Base-by-base conservation (phyloP, 1,140 invertebrate genomes). In the Micrasema minimum region DNA sequence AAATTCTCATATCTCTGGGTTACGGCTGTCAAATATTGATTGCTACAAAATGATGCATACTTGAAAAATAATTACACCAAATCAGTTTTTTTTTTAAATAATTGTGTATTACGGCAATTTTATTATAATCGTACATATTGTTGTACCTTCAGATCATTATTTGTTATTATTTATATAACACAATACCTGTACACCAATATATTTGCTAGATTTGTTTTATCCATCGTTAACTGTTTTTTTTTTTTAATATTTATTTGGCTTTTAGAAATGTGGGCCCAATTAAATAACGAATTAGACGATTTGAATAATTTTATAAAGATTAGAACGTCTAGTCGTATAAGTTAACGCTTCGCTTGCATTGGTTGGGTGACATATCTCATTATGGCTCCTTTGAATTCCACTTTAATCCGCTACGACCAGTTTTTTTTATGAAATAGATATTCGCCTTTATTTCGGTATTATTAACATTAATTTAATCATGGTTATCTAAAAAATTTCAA, bases 311-410 rank as follows among this genome's bases (percentile, higher is more conserved):
- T 53, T 38, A 38, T 51, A 37, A 37, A 50, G 22, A 35, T 31
- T 35, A 46, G 14, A 26, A 18, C 38, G 64, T 66, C 64, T 51
- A 51, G 9, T 51, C 9, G 10, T 14, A 22, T 37, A 16, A 14
- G 18, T 9, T 37, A 37, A 66, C 48, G 64, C 45, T 51, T n/a
- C 6, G 51, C 64, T 51, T 50, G 16, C 46, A 38, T 50, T 43
- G 41, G 2, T 38, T 16, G 26, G 46, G 45, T 51, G 64, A 66
- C 64, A 66, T 66, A 66, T 51, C 64, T 66, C 12, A 31, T 48
- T 50, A 16, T 20, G 18, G 45, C 11, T 64, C 26, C 16, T 46
- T 64, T 48, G 16, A 11, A 16, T 62, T 45, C 9, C 45, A 22
- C 16, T 20, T 14, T 46, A 64, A 48, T 64, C 61, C 61, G 41